Base-by-base conservation (phyloP, 2,888 invertebrate genomes). In the Drosophila paracracens region DNA sequence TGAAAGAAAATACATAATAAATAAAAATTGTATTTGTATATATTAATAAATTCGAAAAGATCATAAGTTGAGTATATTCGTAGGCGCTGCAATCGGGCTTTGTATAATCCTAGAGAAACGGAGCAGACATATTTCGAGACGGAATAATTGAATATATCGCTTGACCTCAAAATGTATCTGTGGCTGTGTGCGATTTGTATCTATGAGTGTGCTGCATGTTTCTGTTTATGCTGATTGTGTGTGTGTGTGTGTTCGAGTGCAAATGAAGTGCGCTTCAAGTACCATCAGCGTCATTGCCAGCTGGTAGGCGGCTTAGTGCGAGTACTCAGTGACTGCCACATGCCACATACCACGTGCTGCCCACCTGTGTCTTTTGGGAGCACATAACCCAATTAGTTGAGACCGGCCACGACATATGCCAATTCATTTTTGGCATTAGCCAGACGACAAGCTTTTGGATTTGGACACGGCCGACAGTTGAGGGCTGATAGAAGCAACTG, bases 361-460 rank as follows among this genome's bases (percentile, higher is more conserved):
- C 74, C 50, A 65, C 72, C 63, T 70, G 69, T 72, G 83, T 63
- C 70, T 70, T 76, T 66, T 65, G 79, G 87, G 87, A 77, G 70
- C 61, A 77, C 73, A 74, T 81, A 77, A 79, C 72, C 85, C 85
- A 89, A 85, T 85, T 85, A 89, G 87, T 72, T 67, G 72, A 65
- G 48, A 74, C 74, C 70, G 58, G 46, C 73, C 77, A 76, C 75
- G 76, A 79, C 89, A 79, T 68, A 67, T 89, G 85, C 74, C 85
- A 87, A 79, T 83, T 83, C 70, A 73, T 77, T 77, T 76, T 70
- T 67, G 76, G 59, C 66, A 72, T 61, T 66, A 72, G 65, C 40
- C 68, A 50, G 52, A 46, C 36, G 54, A 72, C 43, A 31, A 31
- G 43, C 43, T 18, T 21, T 43, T 25, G 21, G 40, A n/a, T 40